These are phyloP conservation scores for Cyphomyrus plagiostoma DNA, from an alignment of 2,113 vertebrate species.

Conservation along the genomic window DNA sequence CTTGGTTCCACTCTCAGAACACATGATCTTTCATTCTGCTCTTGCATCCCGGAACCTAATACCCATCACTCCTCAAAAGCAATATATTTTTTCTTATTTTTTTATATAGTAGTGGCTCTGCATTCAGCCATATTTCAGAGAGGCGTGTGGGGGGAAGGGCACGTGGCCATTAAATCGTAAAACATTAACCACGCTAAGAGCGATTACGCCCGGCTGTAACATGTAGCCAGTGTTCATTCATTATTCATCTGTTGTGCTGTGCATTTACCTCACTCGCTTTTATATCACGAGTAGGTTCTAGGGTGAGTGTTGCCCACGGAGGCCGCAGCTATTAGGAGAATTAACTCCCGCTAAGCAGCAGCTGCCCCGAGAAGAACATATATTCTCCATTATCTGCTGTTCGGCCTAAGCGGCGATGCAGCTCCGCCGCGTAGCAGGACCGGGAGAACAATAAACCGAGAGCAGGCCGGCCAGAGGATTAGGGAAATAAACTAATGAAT, in stretches of 20 bases:
- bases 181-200: constrained; percentile 53
- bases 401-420: constrained; percentile 43
- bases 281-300: constrained; percentile 43
- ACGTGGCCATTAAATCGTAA: constrained; percentile 52
- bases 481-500: neutral
- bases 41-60: neutral
- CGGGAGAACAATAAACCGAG: constrained; percentile 22
- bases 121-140: constrained; percentile 12
- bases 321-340: constrained; percentile 52
- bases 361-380: constrained; percentile 48
- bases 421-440: neutral
- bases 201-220: constrained; percentile 43
- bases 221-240: constrained; percentile 48
- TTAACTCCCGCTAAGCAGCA: constrained; percentile 50
- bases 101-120: neutral
- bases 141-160: neutral
- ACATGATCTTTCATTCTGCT: too few relatives aligned
- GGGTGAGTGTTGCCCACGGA: constrained; percentile 39
- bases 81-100: constrained; percentile 20
- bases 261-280: constrained; percentile 33
- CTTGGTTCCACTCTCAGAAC: too few relatives aligned
- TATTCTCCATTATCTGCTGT: constrained; percentile 56
- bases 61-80: constrained; percentile 1
- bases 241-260: constrained; percentile 47
- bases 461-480: neutral